Evolutionary conservation across 2,888 invertebrate genomes (phyloP).

Genomic region (Eristalis pertinax): DNA sequence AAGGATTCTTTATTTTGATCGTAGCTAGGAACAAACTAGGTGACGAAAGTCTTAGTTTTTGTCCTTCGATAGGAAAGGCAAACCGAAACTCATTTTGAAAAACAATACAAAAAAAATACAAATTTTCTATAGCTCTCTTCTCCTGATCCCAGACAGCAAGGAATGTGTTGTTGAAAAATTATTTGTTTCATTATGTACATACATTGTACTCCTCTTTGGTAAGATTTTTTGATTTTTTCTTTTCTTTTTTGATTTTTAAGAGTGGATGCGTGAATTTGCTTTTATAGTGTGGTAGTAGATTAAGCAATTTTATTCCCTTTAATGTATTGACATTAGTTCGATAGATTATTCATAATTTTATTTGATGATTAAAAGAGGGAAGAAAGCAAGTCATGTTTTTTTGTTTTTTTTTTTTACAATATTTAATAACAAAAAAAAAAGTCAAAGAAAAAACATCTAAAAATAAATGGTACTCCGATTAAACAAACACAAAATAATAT

Average conservation of each 20-base stretch:
- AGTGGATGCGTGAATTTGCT: conserved; percentile 45
- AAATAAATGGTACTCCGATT: conserved; percentile 66
- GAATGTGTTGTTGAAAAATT: conserved; percentile 75
- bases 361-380: conserved; percentile 40
- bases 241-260: not conserved
- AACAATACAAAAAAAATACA: conserved; percentile 55
- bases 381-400: conserved; percentile 52
- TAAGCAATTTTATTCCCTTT: conserved; percentile 39
- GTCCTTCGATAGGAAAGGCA: conserved; percentile 18
- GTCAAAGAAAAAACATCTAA: conserved; percentile 59
- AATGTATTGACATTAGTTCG: conserved; percentile 37
- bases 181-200: not conserved
- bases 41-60: conserved; percentile 6
- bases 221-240: conserved; percentile 13
- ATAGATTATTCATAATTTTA: conserved; percentile 13
- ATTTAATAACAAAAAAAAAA: conserved; percentile 30
- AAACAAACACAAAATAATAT: conserved; percentile 67
- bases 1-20: conserved; percentile 23
- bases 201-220: not conserved
- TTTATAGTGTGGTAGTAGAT: conserved; percentile 25
- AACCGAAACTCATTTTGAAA: conserved; percentile 36
- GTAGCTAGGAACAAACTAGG: not conserved
- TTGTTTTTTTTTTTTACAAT: conserved; percentile 36
- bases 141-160: conserved; percentile 82
- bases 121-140: conserved; percentile 79